Percentiles rank a stretch among this genome's conserved stretches.
phyloP scores from a whole-genome alignment of 2,113 vertebrate species.

The Ornithorhynchus anatinus region DNA sequence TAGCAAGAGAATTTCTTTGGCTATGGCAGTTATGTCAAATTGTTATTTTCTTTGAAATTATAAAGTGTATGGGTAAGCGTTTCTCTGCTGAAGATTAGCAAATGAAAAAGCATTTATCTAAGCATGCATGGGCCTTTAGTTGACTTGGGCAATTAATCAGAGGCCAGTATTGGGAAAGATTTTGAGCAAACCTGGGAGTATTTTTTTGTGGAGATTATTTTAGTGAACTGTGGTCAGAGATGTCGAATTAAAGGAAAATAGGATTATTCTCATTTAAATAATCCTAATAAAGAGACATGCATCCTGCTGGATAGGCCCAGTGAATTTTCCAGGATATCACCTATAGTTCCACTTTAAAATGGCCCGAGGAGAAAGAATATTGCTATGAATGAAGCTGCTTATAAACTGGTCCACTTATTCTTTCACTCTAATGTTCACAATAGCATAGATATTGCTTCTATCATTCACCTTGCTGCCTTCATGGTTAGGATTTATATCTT shows the following conservation, averaged over 20 bases:
- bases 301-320: too few relatives aligned
- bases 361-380: too few relatives aligned
- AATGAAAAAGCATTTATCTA: too few relatives aligned
- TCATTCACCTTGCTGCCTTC: not conserved
- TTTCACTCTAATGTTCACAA: not conserved
- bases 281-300: too few relatives aligned
- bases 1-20: not conserved
- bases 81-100: constrained; percentile 1
- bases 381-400: too few relatives aligned
- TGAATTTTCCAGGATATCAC: too few relatives aligned
- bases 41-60: constrained; percentile 13
- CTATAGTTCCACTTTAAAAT: too few relatives aligned
- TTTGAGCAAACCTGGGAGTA: not conserved
- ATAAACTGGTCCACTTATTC: not conserved
- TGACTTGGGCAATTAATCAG: not conserved
- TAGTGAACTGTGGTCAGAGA: too few relatives aligned
- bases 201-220: too few relatives aligned
- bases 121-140: too few relatives aligned
- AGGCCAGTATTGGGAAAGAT: not conserved
- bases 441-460: not conserved
- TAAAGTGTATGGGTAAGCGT: not conserved
- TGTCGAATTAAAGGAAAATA: too few relatives aligned
- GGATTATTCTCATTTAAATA: too few relatives aligned
- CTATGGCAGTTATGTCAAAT: not conserved
- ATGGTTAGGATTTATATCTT: constrained; percentile 30